These are phyloP conservation scores for Lasioglossum calceatum DNA, from an alignment of 2,888 invertebrate genomes.

Conservation along the genomic window DNA sequence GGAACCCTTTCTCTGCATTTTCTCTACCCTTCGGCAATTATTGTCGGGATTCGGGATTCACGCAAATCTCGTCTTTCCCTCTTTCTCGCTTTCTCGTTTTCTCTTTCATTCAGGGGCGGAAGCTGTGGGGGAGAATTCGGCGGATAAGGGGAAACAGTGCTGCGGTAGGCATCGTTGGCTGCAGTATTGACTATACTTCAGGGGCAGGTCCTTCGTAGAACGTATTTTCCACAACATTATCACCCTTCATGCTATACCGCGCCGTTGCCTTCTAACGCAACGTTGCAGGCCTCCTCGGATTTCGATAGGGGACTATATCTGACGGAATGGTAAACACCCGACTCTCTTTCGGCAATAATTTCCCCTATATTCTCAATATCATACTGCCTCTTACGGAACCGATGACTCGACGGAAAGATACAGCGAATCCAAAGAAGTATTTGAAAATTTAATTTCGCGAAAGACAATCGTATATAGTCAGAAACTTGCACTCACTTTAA, in stretches of 20 bases:
- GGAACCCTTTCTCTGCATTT: slow-evolving; percentile 61
- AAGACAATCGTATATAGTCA: neutral
- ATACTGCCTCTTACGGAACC: neutral
- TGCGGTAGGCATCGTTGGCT: slow-evolving; percentile 64
- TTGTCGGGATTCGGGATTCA: slow-evolving; percentile 65
- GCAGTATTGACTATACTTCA: slow-evolving; percentile 79
- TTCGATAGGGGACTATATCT: slow-evolving; percentile 32
- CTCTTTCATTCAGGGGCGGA: slow-evolving; percentile 55
- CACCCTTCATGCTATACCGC: slow-evolving; percentile 60
- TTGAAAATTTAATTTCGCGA: neutral
- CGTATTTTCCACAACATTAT: slow-evolving; percentile 75
- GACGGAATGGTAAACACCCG: slow-evolving; percentile 27
- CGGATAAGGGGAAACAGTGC: slow-evolving; percentile 55
- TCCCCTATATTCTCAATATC: neutral
- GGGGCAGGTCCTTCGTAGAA: slow-evolving; percentile 64
- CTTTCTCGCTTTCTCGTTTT: slow-evolving; percentile 51
- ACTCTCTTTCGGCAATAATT: slow-evolving; percentile 23
- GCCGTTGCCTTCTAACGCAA: slow-evolving; percentile 49
- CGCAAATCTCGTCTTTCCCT: slow-evolving; percentile 61
- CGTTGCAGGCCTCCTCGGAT: slow-evolving; percentile 28
- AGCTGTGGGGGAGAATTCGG: slow-evolving; percentile 37
- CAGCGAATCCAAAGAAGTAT: neutral
- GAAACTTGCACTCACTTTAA: too few species aligned
- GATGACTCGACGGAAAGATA: neutral
- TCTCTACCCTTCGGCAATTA: slow-evolving; percentile 64